These are phyloP conservation scores for Dreissena polymorpha DNA, from an alignment of 1,140 invertebrate species.

Conservation along the genomic window DNA sequence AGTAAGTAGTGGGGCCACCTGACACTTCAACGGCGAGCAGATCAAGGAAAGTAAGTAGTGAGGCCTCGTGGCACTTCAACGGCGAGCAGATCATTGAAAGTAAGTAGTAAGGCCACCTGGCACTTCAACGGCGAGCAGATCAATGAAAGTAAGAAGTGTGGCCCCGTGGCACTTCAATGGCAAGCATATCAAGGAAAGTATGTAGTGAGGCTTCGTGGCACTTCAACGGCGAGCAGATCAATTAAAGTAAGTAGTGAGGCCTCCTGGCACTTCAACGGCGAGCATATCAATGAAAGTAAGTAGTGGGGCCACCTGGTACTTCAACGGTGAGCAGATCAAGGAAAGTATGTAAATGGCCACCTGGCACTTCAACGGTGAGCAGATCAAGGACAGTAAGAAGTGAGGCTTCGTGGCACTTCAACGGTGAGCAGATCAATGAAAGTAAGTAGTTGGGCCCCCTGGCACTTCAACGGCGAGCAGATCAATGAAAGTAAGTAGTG, in stretches of 20 bases:
- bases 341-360: constrained; percentile 56
- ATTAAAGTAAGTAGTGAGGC: constrained; percentile 52
- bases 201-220: no score
- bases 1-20: no score
- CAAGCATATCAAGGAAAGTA: constrained; percentile 59
- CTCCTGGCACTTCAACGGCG: no score
- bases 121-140: constrained; percentile 64
- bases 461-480: constrained; percentile 62
- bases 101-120: constrained; percentile 23
- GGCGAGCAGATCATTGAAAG: constrained; percentile 60
- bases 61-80: no score
- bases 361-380: no score
- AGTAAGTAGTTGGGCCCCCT: no score
- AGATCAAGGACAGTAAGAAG: constrained; percentile 58
- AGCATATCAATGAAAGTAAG: constrained; percentile 59
- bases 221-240: constrained; percentile 62
- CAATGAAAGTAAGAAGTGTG: constrained; percentile 52
- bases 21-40: constrained; percentile 62
- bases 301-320: no score
- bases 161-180: no score
- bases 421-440: constrained; percentile 60
- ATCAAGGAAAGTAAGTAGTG: constrained; percentile 56
- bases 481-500: constrained; percentile 56
- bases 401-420: no score
- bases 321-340: constrained; percentile 60